Base-by-base conservation (phyloP, 2,113 vertebrate species). In the Ammodramus savannarum region DNA sequence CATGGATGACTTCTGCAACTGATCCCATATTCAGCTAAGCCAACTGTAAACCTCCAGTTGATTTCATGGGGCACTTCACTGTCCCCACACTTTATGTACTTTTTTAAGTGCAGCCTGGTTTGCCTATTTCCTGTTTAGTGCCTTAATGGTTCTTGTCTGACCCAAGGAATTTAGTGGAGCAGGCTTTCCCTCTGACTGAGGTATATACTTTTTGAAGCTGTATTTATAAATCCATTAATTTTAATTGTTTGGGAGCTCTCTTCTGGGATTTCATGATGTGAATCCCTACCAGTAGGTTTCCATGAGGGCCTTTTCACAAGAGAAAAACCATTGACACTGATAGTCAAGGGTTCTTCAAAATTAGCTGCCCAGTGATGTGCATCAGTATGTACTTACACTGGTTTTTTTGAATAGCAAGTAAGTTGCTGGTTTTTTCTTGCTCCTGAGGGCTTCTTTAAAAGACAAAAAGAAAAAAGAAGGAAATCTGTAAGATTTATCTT, bases 401-500 rank as follows among this genome's bases (percentile, higher is more conserved):
- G 25, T 69, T 93, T 79, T 51, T 85, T 38, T 66, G 14, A 87
- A 76, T 21, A 91, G 20, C 16, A 52, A 52, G 32, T 49, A 49
- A 71, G 19, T 66, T 79, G 63, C 36, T 73, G 0, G 0, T 18
- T 92, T 84, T 62, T 34, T n/a, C 44, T 79, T 87, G 22, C 51
- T 73, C 10, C 34, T 57, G 17, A 1, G 3, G 34, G 18, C 18
- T 94, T 80, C 11, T 79, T 31, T 2, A 13, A 49, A 36, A 65
- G 48, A 7, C 6, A 44, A 13, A 57, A 57, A 36, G 10, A 43
- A 63, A 10, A 55, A 13, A 31, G 4, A 13, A 54, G 22, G n/a
- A 92, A 90, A 72, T 87, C 11, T 48, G 15, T 63, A 72, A 78
- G 39, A 96, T 84, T 90, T 89, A 41, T 86, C 46, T 91, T 89